Evolutionary conservation across 2,888 invertebrate genomes (phyloP).

Genomic region (Leucoma salicis): DNA sequence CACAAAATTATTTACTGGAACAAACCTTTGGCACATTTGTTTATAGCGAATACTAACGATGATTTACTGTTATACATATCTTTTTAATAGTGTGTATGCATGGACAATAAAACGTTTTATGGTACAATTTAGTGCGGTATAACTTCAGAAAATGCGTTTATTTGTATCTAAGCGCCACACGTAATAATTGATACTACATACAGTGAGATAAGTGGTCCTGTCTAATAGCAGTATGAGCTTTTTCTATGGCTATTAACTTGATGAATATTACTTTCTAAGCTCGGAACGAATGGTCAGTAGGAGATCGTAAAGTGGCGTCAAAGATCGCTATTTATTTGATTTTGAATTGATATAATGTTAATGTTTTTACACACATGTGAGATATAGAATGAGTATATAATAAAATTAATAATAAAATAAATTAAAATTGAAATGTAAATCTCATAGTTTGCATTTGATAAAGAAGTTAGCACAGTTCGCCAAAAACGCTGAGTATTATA

Average conservation of each 20-base stretch:
- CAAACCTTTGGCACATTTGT: constrained; percentile 64
- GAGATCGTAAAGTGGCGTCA: constrained; percentile 11
- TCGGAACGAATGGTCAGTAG: constrained; percentile 20
- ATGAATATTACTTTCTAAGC: constrained; percentile 24
- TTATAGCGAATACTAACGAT: constrained; percentile 67
- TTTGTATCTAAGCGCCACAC: constrained; percentile 67
- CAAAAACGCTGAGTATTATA: constrained; percentile 1
- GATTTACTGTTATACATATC: constrained; percentile 74
- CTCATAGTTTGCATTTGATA: constrained; percentile 4
- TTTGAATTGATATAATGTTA: background rate
- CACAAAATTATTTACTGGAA: constrained; percentile 68
- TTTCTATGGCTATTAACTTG: constrained; percentile 26
- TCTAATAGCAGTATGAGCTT: constrained; percentile 27
- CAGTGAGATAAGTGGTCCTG: constrained; percentile 40
- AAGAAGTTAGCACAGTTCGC: constrained; percentile 1
- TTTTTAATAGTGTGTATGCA: constrained; percentile 73
- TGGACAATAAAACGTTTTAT: constrained; percentile 74
- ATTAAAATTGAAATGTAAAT: constrained; percentile 1
- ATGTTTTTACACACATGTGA: background rate
- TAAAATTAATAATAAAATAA: constrained; percentile 3
- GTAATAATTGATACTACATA: constrained; percentile 47
- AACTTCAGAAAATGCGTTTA: constrained; percentile 70
- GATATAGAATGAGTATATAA: background rate
- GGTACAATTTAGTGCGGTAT: constrained; percentile 66
- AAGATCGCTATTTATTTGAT: constrained; percentile 1